Evolutionary conservation across 2,113 vertebrate species (phyloP), one percentile per base, ranked within the genome.

Genomic region (Ursus arctos): DNA sequence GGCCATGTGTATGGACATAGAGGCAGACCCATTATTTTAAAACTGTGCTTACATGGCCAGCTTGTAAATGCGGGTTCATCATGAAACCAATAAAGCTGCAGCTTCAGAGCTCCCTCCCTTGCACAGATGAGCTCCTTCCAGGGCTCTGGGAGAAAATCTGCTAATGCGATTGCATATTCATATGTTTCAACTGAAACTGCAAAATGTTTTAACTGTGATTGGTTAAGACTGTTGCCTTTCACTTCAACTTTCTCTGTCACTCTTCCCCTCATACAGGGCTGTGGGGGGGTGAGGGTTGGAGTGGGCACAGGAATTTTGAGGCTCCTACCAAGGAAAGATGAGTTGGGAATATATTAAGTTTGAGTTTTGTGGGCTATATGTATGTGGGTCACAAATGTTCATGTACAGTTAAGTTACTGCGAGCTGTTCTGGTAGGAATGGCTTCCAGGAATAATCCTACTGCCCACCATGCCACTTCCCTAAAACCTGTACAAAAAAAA

Each of bases 161-260:
- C 21, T 76, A 63, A 81, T 76, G 9, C 43, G 18, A n/a, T 89
- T 63, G 3, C 3, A 59, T 72, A 87, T 76, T 88, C 26, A 15
- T 36, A 4, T 81, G 24, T 90, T 94, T 94, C 83, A 28, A 63
- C 92, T 55, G 80, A 84, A 79, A 94, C 85, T 47, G 28, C 88
- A 43, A 91, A 15, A 53, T 94, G 90, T 81, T 92, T 85, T 53
- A 67, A 69, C 40, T 74, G 49, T 16, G 67, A 4, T 55, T 86
- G 13, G 14, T 88, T 93, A 89, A 72, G 40, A 40, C 19, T 59
- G 3, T 21, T 59, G 15, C 57, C 12, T 94, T 61, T 87, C 13
- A 76, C 31, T 77, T n/a, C 43, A 40, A 12, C 40, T 24, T 69
- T 51, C 26, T 71, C 19, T 79, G 26, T 59, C 16, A 65, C 1